Evolutionary conservation across 1,140 invertebrate genomes (phyloP), one percentile per base, ranked within the genome.

Genomic region (Heterodera schachtii): DNA sequence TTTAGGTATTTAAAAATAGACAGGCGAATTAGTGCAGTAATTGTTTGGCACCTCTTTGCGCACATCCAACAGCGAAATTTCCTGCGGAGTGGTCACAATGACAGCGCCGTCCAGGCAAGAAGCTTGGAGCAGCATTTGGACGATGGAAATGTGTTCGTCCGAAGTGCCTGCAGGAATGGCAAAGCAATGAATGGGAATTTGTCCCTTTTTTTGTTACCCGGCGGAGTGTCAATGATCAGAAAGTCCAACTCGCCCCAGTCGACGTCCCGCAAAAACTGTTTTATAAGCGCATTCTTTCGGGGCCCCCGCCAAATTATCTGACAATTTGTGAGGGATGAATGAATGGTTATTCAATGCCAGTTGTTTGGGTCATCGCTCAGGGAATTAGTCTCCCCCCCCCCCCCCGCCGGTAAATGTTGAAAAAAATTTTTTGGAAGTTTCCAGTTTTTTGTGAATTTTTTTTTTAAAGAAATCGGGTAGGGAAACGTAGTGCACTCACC

Each of bases 261-360:
- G 8, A 98, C 96, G 91, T 98, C 95, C 0, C 81, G 81, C n/a
- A 98, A 90, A 91, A 98, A 97, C 90, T 97, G 95, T 87, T 94
- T 94, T 80, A 98, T 96, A 93, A 98, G 94, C 79, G 94, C 94
- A 91, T 96, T 96, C 90, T 97, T 97, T 86, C 96, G 96, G 0
- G 96, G 95, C 79, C 96, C 96, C 87, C 96, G 92, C 96, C 96
- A 98, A 87, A 98, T 95, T 21, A 78, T 78, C 77, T 78, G 21
- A 7, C n/a, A 66, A 64, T 31, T 31, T 31, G 31, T 31, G 31
- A 31, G 31, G 31, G 31, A 31, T 31, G 31, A 31, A 31, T 31
- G 31, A 31, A 31, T 31, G 31, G 31, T 31, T 31, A 31, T 31
- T 31, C 31, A 31, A 31, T 31, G 31, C 31, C 31, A 31, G 31